Percentiles rank a stretch among this genome's conserved stretches.
Conservation (phyloP, 2,797 vertebrate species). For the Notamacropus eugenii region DNA sequence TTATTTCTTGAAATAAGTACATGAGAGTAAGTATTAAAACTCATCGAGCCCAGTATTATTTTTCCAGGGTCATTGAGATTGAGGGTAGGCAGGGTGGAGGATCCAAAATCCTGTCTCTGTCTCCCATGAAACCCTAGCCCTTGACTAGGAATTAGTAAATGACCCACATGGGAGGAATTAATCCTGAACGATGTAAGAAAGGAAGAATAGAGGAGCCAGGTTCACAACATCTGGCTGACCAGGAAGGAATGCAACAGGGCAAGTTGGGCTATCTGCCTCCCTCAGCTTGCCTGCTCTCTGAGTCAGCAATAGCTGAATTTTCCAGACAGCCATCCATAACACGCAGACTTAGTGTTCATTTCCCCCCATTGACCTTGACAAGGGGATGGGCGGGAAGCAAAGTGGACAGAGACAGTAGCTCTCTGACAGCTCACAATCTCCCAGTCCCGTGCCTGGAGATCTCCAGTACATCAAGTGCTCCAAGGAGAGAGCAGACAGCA, state of each 20-base stretch:
- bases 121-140: constrained; percentile 30
- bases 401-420: neutral
- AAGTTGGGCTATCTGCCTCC: constrained; percentile 84
- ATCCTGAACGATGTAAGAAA: constrained; percentile 33
- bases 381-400: constrained; percentile 74
- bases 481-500: neutral
- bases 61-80: constrained; percentile 1
- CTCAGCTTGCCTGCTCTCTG: constrained; percentile 83
- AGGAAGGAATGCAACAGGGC: constrained; percentile 58
- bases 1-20: neutral
- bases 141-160: constrained; percentile 1
- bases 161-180: constrained; percentile 1
- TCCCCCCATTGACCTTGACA: constrained; percentile 83
- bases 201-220: neutral
- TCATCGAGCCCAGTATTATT: constrained; percentile 7
- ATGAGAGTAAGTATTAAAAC: neutral
- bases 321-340: constrained; percentile 82
- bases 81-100: neutral
- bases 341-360: constrained; percentile 78
- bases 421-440: neutral
- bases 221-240: constrained; percentile 37
- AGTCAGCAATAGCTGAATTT: constrained; percentile 87
- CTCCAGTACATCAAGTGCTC: neutral
- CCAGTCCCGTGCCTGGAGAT: neutral
- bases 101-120: neutral